Conservation (phyloP, 2,113 vertebrate genomes). For the Thomomys bottae region DNA sequence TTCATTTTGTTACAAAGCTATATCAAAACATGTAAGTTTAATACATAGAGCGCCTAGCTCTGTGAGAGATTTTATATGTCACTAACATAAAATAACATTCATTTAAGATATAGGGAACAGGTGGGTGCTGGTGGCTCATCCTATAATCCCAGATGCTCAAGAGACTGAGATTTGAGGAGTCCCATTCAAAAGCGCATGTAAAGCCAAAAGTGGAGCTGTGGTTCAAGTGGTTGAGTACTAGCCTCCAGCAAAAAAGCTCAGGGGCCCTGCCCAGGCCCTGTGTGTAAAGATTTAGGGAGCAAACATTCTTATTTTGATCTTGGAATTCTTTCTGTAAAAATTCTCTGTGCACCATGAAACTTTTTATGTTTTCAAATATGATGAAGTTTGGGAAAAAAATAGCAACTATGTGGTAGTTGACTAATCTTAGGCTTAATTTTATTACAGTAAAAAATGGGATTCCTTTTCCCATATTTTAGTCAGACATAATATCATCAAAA, state of each 20-base stretch:
- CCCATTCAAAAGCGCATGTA: no score
- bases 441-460: constrained; percentile 47
- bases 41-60: neutral
- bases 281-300: neutral
- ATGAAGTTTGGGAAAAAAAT: constrained; percentile 48
- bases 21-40: neutral
- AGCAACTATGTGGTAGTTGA: constrained; percentile 9
- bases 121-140: no score
- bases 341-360: neutral
- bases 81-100: constrained; percentile 39
- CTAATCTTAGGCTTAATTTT: constrained; percentile 46
- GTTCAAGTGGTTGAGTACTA: no score
- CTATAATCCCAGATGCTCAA: no score
- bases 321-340: neutral
- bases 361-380: neutral
- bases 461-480: constrained; percentile 44
- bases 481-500: constrained; percentile 68
- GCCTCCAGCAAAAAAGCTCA: no score
- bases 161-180: no score
- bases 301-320: constrained; percentile 25
- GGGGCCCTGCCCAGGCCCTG: no score
- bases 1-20: neutral
- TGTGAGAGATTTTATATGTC: neutral
- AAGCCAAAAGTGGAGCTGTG: no score
- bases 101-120: neutral